Conservation (phyloP, 2,113 vertebrate species). For the Chrysochloris asiatica region DNA sequence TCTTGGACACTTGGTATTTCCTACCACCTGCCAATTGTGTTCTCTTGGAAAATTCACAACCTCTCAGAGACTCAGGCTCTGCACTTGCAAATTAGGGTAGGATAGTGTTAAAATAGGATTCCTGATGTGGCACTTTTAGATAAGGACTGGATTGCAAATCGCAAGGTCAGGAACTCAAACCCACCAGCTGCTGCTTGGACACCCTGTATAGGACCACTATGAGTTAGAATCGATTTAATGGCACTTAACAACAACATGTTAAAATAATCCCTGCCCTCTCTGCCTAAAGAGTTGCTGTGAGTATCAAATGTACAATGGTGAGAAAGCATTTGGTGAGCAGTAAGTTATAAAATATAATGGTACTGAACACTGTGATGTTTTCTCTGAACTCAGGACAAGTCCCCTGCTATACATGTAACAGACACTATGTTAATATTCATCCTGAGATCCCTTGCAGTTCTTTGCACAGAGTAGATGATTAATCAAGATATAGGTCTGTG, state of each 20-base stretch:
- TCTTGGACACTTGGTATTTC: neutral
- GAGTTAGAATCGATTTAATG: too few relatives aligned
- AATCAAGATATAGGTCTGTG: neutral
- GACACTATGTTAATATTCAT: rapidly evolving
- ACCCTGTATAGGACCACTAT: too few relatives aligned
- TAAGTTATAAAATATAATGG: rapidly evolving
- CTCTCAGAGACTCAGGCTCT: neutral
- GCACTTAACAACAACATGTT: too few relatives aligned
- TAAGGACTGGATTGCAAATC: too few relatives aligned
- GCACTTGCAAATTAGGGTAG: neutral
- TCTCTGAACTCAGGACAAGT: rapidly evolving
- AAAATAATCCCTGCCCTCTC: rapidly evolving
- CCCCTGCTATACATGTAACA: rapidly evolving
- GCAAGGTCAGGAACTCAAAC: too few relatives aligned
- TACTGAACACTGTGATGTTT: rapidly evolving
- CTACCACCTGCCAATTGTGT: neutral
- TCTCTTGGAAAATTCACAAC: neutral
- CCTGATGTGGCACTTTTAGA: too few relatives aligned
- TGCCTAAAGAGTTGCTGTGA: rapidly evolving
- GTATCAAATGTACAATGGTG: rapidly evolving
- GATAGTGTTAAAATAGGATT: too few relatives aligned
- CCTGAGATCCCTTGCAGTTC: too few relatives aligned
- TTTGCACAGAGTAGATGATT: too few relatives aligned
- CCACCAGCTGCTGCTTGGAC: too few relatives aligned
- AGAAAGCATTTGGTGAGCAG: neutral